Base-by-base conservation (phyloP, 2,113 vertebrate genomes). In the Emydocephalus ijimae region DNA sequence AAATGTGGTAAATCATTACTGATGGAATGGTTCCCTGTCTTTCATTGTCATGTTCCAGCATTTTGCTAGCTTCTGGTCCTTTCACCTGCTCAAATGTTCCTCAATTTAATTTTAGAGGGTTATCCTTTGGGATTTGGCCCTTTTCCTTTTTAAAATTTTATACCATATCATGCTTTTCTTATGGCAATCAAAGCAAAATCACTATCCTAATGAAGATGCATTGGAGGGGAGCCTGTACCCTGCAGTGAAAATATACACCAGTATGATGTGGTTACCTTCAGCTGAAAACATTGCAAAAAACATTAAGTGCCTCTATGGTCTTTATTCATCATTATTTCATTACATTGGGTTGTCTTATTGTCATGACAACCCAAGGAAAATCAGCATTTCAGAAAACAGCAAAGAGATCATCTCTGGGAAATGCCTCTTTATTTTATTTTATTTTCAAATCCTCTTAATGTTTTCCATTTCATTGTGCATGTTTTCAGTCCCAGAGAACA, bases 1-100 rank as follows among this genome's bases (percentile, higher is more conserved):
- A 81, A 54, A 20, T 89, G 24, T 88, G n/a, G 48, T 96, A 97
- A 97, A 97, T 96, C 97, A 98, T 97, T 96, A 95, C 93, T 95
- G 86, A 93, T 95, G 95, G 89, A 97, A 95, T 57, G 89, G 94
- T 55, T 96, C 89, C 94, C 94, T 95, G 90, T 93, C 91, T 95
- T 97, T 96, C 95, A 96, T 94, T 94, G 95, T 45, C 89, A 96
- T 91, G 92, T 96, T 95, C 48, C 89, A 93, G 45, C 90, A 43
- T 94, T 85, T 18, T 54, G 89, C 54, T 52, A 55, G 91, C 93
- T 97, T 96, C 91, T 92, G 92, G 89, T 94, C 94, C 92, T 94
- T 95, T 95, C 18, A 3, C 85, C 20, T 87, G 15, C 52, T 94
- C 69, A 94, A 93, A 95, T 92, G 95, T 92, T 43, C 93, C 48